A percentile compares a stretch with the other conserved stretches of the same genome.
Conservation (phyloP, 2,888 invertebrate species). For the Gymnocheta viridis region DNA sequence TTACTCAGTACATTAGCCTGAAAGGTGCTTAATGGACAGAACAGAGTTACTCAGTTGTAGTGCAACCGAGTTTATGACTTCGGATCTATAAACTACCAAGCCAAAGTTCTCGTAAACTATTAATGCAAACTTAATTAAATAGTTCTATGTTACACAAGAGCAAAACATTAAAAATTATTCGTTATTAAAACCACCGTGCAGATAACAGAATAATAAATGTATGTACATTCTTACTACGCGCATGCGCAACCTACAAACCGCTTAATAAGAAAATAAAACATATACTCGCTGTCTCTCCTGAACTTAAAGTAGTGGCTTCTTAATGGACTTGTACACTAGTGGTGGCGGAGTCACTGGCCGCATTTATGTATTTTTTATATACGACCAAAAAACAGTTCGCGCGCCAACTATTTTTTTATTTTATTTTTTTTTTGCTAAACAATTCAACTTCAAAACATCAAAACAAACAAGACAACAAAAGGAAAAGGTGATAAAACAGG, state of each 20-base stretch:
- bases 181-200: conserved; percentile 10
- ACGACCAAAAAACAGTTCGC: conserved; percentile 38
- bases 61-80: no score
- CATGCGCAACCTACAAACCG: conserved; percentile 16
- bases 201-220: not conserved
- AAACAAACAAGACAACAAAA: conserved; percentile 64
- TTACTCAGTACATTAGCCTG: no score
- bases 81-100: no score
- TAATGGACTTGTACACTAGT: conserved; percentile 3
- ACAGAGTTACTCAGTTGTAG: no score
- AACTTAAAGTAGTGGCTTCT: conserved; percentile 5
- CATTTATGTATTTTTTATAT: conserved; percentile 18
- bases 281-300: not conserved
- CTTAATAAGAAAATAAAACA: not conserved
- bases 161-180: not conserved
- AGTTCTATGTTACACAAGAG: no score
- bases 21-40: no score
- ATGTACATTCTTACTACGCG: conserved; percentile 39
- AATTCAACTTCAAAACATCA: conserved; percentile 48
- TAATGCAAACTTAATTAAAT: no score
- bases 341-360: conserved; percentile 61
- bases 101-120: no score
- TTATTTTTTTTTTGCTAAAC: conserved; percentile 18
- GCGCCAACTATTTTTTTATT: conserved; percentile 56
- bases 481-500: conserved; percentile 41